A percentile compares a stretch with the other conserved stretches of the same genome.
Evolutionary conservation across 2,888 invertebrate genomes (phyloP).

Genomic region (Melitaea athalia): DNA sequence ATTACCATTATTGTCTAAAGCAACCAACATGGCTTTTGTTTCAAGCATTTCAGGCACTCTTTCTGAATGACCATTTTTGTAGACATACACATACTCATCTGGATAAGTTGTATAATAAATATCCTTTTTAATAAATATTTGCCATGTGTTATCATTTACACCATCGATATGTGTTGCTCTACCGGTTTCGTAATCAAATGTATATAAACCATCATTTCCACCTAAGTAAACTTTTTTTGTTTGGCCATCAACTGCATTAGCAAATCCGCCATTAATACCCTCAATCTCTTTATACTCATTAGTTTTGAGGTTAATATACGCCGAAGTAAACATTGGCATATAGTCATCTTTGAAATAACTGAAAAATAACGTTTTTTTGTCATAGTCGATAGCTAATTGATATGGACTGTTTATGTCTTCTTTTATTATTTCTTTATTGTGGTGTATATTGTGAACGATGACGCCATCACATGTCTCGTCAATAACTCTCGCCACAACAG

Average conservation of each 20-base stretch:
- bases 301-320: conserved; percentile 57
- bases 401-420: conserved; percentile 53
- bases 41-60: conserved; percentile 39
- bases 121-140: conserved; percentile 63
- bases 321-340: conserved; percentile 49
- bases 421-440: conserved; percentile 50
- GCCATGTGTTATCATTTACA: conserved; percentile 60
- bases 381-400: conserved; percentile 62
- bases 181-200: conserved; percentile 53
- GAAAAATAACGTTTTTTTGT: conserved; percentile 63
- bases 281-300: conserved; percentile 50
- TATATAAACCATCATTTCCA: conserved; percentile 60
- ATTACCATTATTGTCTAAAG: conserved; percentile 42
- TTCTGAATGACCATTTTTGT: conserved; percentile 34
- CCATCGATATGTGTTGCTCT: conserved; percentile 47
- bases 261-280: conserved; percentile 59
- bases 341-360: conserved; percentile 50
- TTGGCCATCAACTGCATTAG: conserved; percentile 55
- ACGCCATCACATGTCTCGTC: conserved; percentile 44
- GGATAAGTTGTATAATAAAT: conserved; percentile 61
- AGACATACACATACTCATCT: conserved; percentile 40
- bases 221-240: conserved; percentile 60
- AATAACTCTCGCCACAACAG: conserved; percentile 30
- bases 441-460: conserved; percentile 41
- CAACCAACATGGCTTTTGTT: conserved; percentile 44